Evolutionary conservation across 2,797 vertebrate genomes (phyloP).

Genomic region (Cygnus olor): DNA sequence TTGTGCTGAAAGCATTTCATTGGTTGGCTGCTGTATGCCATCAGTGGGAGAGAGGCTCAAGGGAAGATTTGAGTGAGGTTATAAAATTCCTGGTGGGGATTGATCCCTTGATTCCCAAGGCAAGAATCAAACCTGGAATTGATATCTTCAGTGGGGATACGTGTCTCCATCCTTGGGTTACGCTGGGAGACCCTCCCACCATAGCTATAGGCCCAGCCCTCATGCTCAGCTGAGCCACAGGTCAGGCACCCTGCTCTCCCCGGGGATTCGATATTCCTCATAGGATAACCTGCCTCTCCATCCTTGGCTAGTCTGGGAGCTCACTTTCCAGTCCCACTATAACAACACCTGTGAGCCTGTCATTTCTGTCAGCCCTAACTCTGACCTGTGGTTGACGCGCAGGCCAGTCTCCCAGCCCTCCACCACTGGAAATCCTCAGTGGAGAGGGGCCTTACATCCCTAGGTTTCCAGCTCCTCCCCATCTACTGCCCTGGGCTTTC

Average conservation of each 20-base stretch:
- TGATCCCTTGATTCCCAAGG: rapidly evolving
- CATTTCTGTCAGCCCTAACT: background rate
- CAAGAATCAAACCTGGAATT: background rate
- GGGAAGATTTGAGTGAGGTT: background rate
- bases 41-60: background rate
- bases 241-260: background rate
- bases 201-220: background rate
- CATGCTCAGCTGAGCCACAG: background rate
- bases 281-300: background rate
- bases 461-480: background rate
- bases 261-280: background rate
- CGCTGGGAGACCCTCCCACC: background rate
- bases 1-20: too few relatives aligned
- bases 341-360: background rate
- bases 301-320: background rate
- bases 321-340: background rate
- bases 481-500: background rate
- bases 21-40: background rate
- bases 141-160: background rate
- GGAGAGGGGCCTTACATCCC: background rate
- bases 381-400: background rate
- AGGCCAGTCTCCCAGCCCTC: background rate
- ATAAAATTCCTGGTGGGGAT: background rate
- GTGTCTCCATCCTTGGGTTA: background rate
- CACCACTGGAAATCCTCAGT: background rate